Evolutionary conservation across 1,140 invertebrate genomes (phyloP), one percentile per base, ranked within the genome.

Genomic region (Phocides pigmalion): DNA sequence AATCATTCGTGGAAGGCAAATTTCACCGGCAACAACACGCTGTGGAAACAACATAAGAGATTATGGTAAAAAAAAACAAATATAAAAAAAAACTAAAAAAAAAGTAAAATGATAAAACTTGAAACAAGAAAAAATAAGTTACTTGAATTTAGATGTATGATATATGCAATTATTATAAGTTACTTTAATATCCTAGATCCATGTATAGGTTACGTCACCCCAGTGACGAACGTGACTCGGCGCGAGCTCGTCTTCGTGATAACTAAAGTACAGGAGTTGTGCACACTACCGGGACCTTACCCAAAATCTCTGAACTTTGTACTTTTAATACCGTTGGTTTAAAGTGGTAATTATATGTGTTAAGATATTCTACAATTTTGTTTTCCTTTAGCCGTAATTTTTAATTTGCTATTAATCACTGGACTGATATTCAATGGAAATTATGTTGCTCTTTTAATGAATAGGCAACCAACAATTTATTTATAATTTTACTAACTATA

Each of bases 121-220:
- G 81, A 89, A 89, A 91, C 86, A 84, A 89, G 84, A 89, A 89
- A 89, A 87, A 89, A 87, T 91, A 91, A 89, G 84, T 87, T 89
- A 89, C 87, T 83, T 87, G 83, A 82, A 82, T 88, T 89, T 91
- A 89, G 83, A 89, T 91, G 89, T 91, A 91, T 87, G 82, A 90
- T 90, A 89, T 89, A 89, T 89, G 84, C 84, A 80, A 84, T 88
- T 91, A 89, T 87, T 82, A 79, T 89, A 89, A 91, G 87, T 89
- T 89, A 91, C 79, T 82, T 90, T 81, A 87, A 84, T 39, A 39
- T 82, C 88, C 78, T 89, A 90, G 84, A 86, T 84, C 86, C 79
- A 84, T 84, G 80, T 84, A 82, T 88, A 87, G 77, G 79, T 78
- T 81, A 68, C 66, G 82, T 87, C 80, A 81, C 72, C 68, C 63